These are phyloP conservation scores for Metopia argyrocephala DNA, from an alignment of 2,888 invertebrate genomes.

Conservation along the genomic window DNA sequence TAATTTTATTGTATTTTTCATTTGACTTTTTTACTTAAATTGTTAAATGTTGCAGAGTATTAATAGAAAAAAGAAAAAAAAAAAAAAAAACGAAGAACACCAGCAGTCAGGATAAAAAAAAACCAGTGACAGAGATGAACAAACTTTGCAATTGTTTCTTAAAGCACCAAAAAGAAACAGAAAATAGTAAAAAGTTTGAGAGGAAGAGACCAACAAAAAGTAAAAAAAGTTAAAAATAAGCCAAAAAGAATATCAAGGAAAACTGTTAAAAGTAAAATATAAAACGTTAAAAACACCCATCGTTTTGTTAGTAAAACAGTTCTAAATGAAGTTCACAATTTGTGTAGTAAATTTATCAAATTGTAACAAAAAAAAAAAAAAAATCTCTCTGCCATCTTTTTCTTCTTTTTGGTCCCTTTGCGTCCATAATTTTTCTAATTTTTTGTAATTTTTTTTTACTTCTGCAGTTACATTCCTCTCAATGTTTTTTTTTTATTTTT, in stretches of 20 bases:
- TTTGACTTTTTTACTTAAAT: conserved; percentile 62
- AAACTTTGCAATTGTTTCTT: not conserved
- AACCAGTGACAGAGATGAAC: not conserved
- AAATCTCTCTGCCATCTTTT: not conserved
- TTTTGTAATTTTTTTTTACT: not conserved
- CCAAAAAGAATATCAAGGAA: not conserved
- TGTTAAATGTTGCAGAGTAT: conserved; percentile 53
- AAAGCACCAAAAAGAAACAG: not conserved
- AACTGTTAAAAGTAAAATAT: conserved; percentile 17
- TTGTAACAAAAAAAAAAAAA: not conserved
- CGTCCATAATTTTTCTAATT: not conserved
- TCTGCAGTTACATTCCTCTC: conserved; percentile 8
- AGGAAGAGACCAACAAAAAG: not conserved
- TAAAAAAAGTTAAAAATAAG: not conserved
- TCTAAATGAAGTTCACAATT: conserved; percentile 62
- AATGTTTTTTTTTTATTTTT: conserved; percentile 10
- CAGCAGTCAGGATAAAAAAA: not conserved
- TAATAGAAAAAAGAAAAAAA: conserved; percentile 40
- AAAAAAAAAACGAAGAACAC: conserved; percentile 29
- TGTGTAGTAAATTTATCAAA: conserved; percentile 63
- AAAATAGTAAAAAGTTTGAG: not conserved
- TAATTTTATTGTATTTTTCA: conserved; percentile 60
- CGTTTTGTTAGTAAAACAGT: conserved; percentile 47
- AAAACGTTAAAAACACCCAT: conserved; percentile 57
- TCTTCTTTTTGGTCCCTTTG: not conserved